Percentiles rank a stretch among this genome's conserved stretches.
These are phyloP conservation scores for Margarornis squamiger DNA, from an alignment of 2,797 vertebrate genomes.

Conservation along the genomic window DNA sequence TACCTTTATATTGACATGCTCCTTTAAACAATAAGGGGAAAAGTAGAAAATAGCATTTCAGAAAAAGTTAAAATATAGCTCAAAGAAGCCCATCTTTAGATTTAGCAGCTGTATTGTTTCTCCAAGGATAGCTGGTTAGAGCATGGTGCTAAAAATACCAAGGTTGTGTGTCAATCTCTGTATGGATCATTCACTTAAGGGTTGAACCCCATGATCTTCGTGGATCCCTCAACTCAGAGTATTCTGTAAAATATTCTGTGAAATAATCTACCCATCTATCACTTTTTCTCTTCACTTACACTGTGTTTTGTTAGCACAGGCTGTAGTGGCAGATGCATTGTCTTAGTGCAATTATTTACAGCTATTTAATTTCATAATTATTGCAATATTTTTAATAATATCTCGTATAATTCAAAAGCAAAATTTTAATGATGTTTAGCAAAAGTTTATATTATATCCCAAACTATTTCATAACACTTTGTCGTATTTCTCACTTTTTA, in stretches of 20 bases:
- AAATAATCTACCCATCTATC: constrained; percentile 14
- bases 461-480: background rate
- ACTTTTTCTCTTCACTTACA: constrained; percentile 36
- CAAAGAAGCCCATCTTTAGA: constrained; percentile 27
- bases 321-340: background rate
- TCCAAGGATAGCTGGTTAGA: background rate
- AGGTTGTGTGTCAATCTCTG: background rate
- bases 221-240: background rate
- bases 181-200: background rate
- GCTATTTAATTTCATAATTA: background rate
- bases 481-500: background rate
- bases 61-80: constrained; percentile 30
- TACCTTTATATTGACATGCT: background rate
- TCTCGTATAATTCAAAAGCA: background rate
- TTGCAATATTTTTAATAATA: background rate
- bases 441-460: constrained; percentile 10
- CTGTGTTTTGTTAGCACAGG: background rate
- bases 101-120: constrained; percentile 53
- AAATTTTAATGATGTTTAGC: background rate
- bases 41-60: constrained; percentile 50
- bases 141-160: background rate
- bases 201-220: background rate
- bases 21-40: background rate
- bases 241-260: background rate
- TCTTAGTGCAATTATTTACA: constrained; percentile 25